phyloP scores from a whole-genome alignment of 2,797 vertebrate genomes.

The Falco cherrug region DNA sequence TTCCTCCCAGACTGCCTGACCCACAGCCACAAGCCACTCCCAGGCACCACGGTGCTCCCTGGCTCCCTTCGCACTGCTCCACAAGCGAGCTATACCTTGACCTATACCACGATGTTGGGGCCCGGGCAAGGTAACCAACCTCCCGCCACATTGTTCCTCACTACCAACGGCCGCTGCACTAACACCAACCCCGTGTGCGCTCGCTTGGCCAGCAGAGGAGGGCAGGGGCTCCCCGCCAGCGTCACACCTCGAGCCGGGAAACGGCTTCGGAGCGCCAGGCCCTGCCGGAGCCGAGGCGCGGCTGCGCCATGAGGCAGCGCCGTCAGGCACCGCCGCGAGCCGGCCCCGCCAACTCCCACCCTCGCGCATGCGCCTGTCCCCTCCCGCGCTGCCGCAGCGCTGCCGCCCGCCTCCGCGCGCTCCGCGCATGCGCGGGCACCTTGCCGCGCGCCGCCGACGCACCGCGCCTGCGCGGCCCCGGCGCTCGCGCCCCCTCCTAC shows the following conservation, averaged over 20 bases:
- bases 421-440: not conserved
- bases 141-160: not conserved
- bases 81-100: too few relatives aligned
- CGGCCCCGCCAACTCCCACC: too few relatives aligned
- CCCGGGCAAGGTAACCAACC: not conserved
- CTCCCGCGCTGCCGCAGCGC: too few relatives aligned
- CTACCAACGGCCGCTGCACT: not conserved
- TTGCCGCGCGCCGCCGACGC: not conserved
- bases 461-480: not conserved
- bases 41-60: not conserved
- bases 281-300: too few relatives aligned
- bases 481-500: too few relatives aligned
- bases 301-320: too few relatives aligned
- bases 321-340: too few relatives aligned
- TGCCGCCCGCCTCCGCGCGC: too few relatives aligned
- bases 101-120: fast-evolving
- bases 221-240: fast-evolving
- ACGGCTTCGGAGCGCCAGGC: fast-evolving
- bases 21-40: fast-evolving
- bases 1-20: not conserved
- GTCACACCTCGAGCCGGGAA: fast-evolving
- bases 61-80: too few relatives aligned
- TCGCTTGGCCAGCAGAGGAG: not conserved
- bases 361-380: too few relatives aligned
- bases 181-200: fast-evolving